phyloP scores from a whole-genome alignment of 2,888 invertebrate species.

The Ametastegia equiseti region DNA sequence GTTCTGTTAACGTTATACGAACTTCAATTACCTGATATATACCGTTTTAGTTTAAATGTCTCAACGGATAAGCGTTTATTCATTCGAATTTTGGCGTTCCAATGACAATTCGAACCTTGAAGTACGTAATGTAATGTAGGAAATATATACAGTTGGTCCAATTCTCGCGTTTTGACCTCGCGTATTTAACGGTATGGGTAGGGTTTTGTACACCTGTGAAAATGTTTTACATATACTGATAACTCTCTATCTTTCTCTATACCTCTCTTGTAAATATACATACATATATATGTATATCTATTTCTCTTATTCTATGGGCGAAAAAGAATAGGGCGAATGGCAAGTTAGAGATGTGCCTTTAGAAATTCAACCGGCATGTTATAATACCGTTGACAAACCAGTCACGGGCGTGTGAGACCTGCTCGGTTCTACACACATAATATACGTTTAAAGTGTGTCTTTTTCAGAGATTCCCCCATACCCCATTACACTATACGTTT shows the following conservation, averaged over 20 bases:
- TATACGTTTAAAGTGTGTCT: not conserved
- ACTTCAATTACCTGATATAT: no score
- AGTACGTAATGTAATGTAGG: no score
- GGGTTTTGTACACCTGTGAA: constrained; percentile 2
- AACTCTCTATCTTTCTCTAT: no score
- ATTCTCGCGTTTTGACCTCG: not conserved
- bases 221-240: constrained; percentile 1
- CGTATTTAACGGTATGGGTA: no score
- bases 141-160: no score
- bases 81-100: no score
- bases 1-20: no score
- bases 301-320: no score
- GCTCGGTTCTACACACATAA: constrained; percentile 6
- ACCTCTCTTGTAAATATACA: not conserved
- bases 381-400: constrained; percentile 37
- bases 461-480: constrained; percentile 24
- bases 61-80: no score
- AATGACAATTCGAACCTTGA: no score
- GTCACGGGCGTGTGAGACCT: constrained; percentile 30
- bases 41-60: no score
- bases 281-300: not conserved
- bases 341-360: not conserved
- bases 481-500: no score
- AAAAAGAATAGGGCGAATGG: not conserved
- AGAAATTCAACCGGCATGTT: constrained; percentile 35